These are phyloP conservation scores for Hylia prasina DNA, from an alignment of 2,113 vertebrate genomes.

Conservation along the genomic window DNA sequence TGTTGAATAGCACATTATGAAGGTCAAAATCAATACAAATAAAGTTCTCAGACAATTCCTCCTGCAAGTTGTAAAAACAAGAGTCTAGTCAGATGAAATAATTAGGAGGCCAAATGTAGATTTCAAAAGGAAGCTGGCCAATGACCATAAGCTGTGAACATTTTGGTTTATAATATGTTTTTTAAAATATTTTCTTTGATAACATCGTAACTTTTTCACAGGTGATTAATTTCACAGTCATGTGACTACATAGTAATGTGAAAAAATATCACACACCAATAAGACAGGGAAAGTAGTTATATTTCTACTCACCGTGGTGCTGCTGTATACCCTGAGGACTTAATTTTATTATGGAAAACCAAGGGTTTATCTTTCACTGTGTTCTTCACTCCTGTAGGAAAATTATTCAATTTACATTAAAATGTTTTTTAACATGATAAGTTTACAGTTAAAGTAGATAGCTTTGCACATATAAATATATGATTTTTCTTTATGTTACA, in stretches of 20 bases:
- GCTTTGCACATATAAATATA: background rate
- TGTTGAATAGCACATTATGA: background rate
- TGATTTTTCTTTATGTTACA: background rate
- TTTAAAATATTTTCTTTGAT: background rate
- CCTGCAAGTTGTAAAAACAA: background rate
- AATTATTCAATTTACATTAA: background rate
- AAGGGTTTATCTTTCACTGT: conserved; percentile 74
- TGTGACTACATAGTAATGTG: background rate
- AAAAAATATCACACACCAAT: background rate
- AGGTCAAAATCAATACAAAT: background rate
- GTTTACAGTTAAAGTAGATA: background rate
- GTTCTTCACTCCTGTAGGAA: conserved; percentile 40
- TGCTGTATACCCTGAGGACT: conserved; percentile 83
- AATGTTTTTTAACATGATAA: background rate
- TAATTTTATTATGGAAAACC: conserved; percentile 83
- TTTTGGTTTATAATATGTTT: background rate
- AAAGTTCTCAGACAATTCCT: background rate
- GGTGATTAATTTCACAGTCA: background rate
- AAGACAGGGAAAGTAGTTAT: background rate
- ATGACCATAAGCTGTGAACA: background rate
- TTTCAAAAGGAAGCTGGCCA: background rate
- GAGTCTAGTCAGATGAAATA: background rate
- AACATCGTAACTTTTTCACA: background rate
- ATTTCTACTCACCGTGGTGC: conserved; percentile 73
- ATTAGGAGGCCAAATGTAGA: background rate